Conservation (phyloP, 1,140 invertebrate genomes). For the Oryzaephilus surinamensis region DNA sequence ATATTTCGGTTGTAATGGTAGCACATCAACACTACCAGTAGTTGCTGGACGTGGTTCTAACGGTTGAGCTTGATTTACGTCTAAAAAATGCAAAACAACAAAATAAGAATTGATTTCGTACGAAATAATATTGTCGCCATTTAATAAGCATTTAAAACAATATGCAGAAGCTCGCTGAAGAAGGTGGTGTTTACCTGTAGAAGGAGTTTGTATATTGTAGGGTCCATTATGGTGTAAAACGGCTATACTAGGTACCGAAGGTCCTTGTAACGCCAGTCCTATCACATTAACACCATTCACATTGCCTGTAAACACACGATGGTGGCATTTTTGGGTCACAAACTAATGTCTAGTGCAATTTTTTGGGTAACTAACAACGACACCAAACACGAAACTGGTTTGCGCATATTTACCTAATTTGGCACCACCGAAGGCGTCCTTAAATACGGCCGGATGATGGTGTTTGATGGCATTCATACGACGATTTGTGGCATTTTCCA, state of each 20-base stretch:
- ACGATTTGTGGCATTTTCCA: conserved; percentile 49
- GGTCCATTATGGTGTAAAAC: conserved; percentile 31
- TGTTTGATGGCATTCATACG: conserved; percentile 77
- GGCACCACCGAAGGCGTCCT: conserved; percentile 47
- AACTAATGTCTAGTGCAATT: background rate
- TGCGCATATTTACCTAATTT: conserved; percentile 45
- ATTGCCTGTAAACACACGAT: conserved; percentile 40
- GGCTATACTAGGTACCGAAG: conserved; percentile 39
- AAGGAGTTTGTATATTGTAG: conserved; percentile 21
- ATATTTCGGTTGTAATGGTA: conserved; percentile 53
- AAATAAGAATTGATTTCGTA: background rate
- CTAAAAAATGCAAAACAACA: background rate
- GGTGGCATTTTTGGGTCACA: background rate
- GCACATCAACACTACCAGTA: conserved; percentile 49
- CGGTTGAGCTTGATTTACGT: conserved; percentile 22
- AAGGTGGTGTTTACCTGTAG: conserved; percentile 3
- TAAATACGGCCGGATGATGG: conserved; percentile 58
- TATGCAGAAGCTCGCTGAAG: too few species aligned
- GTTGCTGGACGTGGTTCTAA: conserved; percentile 55
- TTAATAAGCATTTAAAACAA: too few species aligned
- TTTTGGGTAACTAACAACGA: background rate
- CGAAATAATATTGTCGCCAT: background rate
- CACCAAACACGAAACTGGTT: background rate
- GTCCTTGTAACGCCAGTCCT: conserved; percentile 51
- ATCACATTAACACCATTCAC: conserved; percentile 61